phyloP scores from a whole-genome alignment of 2,113 vertebrate species.

The Stictonetta naevosa region DNA sequence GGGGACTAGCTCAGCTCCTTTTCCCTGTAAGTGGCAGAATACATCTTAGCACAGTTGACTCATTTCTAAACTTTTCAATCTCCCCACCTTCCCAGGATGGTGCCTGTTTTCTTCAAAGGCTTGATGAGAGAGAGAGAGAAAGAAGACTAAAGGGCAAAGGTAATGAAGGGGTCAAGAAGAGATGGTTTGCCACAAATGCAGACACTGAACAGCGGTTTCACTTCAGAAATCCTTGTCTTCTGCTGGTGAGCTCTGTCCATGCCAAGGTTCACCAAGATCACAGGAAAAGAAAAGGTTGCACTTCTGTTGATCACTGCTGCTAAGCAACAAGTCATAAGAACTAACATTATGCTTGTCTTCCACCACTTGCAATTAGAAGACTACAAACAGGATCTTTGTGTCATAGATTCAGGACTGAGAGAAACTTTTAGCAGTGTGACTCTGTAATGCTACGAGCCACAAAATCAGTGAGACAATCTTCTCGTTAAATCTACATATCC shows the following conservation, averaged over 20 bases:
- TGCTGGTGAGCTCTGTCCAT: neutral
- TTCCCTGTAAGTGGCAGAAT: slow-evolving; percentile 10
- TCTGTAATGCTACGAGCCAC: neutral
- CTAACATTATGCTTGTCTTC: slow-evolving; percentile 33
- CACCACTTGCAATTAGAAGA: slow-evolving; percentile 25
- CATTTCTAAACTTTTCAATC: slow-evolving; percentile 1
- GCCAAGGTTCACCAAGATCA: slow-evolving; percentile 24
- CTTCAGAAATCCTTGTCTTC: slow-evolving; percentile 24
- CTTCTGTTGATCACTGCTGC: slow-evolving; percentile 67
- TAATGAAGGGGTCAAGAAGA: slow-evolving; percentile 56
- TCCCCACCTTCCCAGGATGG: slow-evolving; percentile 36
- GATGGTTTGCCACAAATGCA: neutral
- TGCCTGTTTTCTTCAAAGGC: slow-evolving; percentile 62
- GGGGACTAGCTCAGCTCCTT: slow-evolving; percentile 38
- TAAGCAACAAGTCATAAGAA: slow-evolving; percentile 72
- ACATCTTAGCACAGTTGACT: slow-evolving; percentile 10
- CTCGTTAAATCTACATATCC: neutral
- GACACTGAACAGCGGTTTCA: neutral
- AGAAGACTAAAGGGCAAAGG: slow-evolving; percentile 61
- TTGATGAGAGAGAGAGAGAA: slow-evolving; percentile 32
- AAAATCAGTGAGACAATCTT: neutral
- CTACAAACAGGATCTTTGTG: slow-evolving; percentile 6
- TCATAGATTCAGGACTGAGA: neutral
- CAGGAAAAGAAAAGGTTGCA: slow-evolving; percentile 32
- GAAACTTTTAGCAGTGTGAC: neutral